Conservation (phyloP, 23 tunicate genomes). For the Botrylloides violaceus region DNA sequence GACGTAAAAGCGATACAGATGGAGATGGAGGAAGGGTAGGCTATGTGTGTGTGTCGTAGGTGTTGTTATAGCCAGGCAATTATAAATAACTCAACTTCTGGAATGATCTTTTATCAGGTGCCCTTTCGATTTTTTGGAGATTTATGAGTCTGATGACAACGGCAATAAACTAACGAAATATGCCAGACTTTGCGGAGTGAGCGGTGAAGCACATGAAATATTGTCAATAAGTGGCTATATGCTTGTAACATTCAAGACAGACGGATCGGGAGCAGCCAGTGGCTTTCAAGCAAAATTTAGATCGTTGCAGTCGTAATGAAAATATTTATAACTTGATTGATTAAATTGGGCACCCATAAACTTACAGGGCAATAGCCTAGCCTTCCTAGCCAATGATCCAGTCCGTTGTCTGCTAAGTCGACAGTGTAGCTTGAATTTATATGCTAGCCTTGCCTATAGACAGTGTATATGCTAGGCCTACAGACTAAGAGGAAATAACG, state of each 20-base stretch:
- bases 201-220: neutral
- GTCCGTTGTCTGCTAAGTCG: too few relatives aligned
- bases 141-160: neutral
- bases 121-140: neutral
- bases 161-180: neutral
- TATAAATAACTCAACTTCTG: neutral
- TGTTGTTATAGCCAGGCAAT: neutral
- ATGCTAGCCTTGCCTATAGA: too few relatives aligned
- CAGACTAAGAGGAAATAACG: too few relatives aligned
- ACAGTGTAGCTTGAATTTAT: too few relatives aligned
- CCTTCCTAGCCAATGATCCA: too few relatives aligned
- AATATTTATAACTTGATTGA: too few relatives aligned
- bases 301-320: too few relatives aligned
- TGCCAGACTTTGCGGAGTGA: neutral
- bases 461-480: too few relatives aligned
- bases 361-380: too few relatives aligned
- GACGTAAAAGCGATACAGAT: neutral
- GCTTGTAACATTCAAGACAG: conserved; percentile 5
- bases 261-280: neutral
- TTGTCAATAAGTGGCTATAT: neutral
- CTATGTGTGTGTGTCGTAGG: too few relatives aligned
- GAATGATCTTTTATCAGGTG: neutral
- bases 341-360: too few relatives aligned
- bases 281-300: neutral
- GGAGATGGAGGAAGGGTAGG: conserved; percentile 1